phyloP scores from a whole-genome alignment of 2,113 vertebrate genomes.

The Chauna torquata region DNA sequence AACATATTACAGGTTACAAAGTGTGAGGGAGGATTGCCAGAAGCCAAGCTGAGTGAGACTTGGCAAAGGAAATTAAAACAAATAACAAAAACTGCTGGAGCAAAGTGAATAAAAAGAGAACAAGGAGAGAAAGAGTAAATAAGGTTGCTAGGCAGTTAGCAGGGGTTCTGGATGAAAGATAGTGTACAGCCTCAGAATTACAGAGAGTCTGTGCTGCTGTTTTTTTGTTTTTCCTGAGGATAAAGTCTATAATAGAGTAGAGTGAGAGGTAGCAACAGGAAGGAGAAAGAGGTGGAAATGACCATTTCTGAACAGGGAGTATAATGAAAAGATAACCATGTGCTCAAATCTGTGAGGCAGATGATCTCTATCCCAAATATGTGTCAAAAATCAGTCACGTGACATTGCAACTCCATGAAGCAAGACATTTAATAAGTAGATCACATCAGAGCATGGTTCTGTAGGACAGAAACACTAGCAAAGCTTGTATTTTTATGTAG shows the following conservation, averaged over 20 bases:
- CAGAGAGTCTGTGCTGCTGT: neutral
- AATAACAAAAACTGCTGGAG: slow-evolving; percentile 19
- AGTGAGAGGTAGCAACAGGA: neutral
- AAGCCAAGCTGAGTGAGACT: slow-evolving; percentile 30
- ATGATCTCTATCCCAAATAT: neutral
- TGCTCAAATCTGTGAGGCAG: neutral
- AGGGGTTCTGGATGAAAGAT: neutral
- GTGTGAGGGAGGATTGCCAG: slow-evolving; percentile 36
- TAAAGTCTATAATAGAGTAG: neutral
- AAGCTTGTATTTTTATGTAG: neutral
- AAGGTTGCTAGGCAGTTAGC: slow-evolving; percentile 26
- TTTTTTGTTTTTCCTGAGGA: neutral
- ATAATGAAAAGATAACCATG: neutral
- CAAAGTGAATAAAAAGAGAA: slow-evolving; percentile 25
- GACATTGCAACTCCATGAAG: neutral
- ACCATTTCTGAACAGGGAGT: neutral
- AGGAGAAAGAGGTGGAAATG: neutral
- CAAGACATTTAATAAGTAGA: neutral
- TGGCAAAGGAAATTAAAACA: slow-evolving; percentile 48
- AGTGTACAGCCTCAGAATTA: neutral
- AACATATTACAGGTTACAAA: slow-evolving; percentile 34
- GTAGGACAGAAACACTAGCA: neutral
- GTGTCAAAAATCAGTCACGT: neutral
- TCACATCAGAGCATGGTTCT: neutral
- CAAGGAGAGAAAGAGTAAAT: slow-evolving; percentile 7